Conservation (phyloP, 2,888 invertebrate genomes). For the Portevinia maculata region DNA sequence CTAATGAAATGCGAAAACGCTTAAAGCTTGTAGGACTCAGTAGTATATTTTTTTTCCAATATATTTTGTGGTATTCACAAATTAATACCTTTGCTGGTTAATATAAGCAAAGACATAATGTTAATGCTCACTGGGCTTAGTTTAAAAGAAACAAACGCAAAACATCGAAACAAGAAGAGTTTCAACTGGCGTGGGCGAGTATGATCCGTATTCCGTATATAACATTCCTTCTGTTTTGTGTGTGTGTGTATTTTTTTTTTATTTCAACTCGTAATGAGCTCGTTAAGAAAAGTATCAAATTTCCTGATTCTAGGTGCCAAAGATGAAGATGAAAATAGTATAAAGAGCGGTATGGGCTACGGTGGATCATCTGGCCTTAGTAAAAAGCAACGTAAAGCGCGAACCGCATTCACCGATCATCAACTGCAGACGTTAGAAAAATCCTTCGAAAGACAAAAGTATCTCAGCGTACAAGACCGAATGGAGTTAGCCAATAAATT, state of each 20-base stretch:
- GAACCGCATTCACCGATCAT: slow-evolving; percentile 99
- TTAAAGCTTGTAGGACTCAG: too few species aligned
- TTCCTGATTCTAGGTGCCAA: slow-evolving; percentile 87
- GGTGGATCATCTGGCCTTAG: slow-evolving; percentile 84
- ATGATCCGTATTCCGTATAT: neutral
- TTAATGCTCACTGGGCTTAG: too few species aligned
- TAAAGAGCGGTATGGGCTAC: slow-evolving; percentile 82
- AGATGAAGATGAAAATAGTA: slow-evolving; percentile 88
- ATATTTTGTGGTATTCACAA: too few species aligned
- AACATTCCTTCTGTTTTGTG: neutral
- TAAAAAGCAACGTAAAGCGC: slow-evolving; percentile 97
- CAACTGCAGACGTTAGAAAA: slow-evolving; percentile 98
- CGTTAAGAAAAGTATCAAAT: slow-evolving; percentile 20
- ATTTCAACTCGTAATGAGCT: neutral
- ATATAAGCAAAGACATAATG: too few species aligned
- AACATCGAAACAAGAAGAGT: too few species aligned
- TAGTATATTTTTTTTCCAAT: too few species aligned
- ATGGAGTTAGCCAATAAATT: slow-evolving; percentile 99
- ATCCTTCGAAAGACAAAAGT: slow-evolving; percentile 98
- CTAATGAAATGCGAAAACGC: too few species aligned
- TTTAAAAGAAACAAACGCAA: too few species aligned
- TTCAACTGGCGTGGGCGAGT: too few species aligned
- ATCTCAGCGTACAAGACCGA: slow-evolving; percentile 97
- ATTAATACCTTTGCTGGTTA: too few species aligned
- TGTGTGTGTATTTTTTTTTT: neutral